A percentile compares a stretch with the other conserved stretches of the same genome.
These are phyloP conservation scores for Grammomys dolichurus DNA, from an alignment of 2,113 vertebrate genomes.

Conservation along the genomic window DNA sequence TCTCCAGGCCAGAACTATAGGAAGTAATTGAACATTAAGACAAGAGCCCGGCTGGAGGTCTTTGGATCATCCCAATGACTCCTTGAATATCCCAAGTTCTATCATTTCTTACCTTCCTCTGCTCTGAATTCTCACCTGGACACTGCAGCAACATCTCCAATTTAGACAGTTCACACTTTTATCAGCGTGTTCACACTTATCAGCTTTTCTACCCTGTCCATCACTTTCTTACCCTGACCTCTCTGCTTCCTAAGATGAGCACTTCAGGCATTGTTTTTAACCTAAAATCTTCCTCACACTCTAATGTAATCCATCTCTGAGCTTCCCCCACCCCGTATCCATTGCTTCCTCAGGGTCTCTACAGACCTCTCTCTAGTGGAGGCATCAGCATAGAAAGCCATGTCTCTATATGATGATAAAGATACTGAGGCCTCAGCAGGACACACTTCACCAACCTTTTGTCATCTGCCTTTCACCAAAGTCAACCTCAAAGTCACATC, in stretches of 20 bases:
- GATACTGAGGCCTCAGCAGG: neutral
- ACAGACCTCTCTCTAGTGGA: no score
- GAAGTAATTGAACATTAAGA: neutral
- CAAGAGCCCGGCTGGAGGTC: neutral
- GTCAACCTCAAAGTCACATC: no score
- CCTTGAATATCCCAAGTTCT: neutral
- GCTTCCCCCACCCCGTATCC: fast-evolving
- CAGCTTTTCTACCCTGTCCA: no score
- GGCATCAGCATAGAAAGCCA: no score
- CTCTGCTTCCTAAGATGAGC: neutral
- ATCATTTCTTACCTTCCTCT: neutral
- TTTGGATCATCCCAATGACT: neutral
- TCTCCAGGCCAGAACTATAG: no score
- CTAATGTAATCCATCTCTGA: neutral
- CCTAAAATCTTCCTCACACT: neutral
- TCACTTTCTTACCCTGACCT: neutral
- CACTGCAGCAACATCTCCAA: neutral
- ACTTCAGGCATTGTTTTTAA: neutral
- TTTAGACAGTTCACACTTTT: neutral
- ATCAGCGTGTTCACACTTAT: neutral
- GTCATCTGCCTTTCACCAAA: neutral
- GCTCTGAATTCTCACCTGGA: neutral
- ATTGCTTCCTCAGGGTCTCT: neutral
- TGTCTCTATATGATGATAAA: neutral
- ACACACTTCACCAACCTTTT: neutral